Evolutionary conservation across 2,888 invertebrate genomes (phyloP), one percentile per base, ranked within the genome.

Genomic region (Pachymerium ferrugineum): DNA sequence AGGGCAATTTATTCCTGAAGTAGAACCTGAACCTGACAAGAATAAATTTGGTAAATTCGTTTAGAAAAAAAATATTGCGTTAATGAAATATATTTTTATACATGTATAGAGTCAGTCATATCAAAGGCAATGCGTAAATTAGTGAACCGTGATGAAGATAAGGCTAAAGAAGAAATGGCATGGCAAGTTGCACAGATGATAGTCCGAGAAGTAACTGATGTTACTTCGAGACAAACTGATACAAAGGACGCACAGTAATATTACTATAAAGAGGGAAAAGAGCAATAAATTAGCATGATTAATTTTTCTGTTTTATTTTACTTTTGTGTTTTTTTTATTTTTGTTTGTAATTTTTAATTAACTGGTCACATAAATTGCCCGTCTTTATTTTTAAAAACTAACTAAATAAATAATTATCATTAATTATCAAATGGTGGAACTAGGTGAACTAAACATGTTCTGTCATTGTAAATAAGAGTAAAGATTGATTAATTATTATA

Each of bases 111-210:
- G 80, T 86, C 85, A 54, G 83, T 84, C 75, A 80, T 86, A 74
- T 82, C 85, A 14, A 83, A 85, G 80, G 92, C 91, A 79, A 89
- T 94, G 76, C 90, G 88, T 80, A 89, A 89, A 81, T 87, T 94
- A 81, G 92, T 93, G 75, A 90, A 91, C 84, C 87, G 89, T 78
- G 92, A 90, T 73, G 91, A 93, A 80, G 90, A 93, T 79, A 92
- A 91, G 86, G 80, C 80, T 31, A 80, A 96, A 84, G 96, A 97
- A 83, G 96, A 97, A 83, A 90, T 97, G 87, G 97, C 97, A 4
- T 93, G 96, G 91, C 93, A 95, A 85, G 92, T 97, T 77, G 97
- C 97, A 29, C 93, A 94, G 84, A 95, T 95, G 92, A 97, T 97
- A 80, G 90, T 97, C 62, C 93, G 92, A 83, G 97, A 97, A 85